Percentiles rank a stretch among this genome's conserved stretches.
Conservation (phyloP, 2,888 invertebrate species). For the Tipula confusa region DNA sequence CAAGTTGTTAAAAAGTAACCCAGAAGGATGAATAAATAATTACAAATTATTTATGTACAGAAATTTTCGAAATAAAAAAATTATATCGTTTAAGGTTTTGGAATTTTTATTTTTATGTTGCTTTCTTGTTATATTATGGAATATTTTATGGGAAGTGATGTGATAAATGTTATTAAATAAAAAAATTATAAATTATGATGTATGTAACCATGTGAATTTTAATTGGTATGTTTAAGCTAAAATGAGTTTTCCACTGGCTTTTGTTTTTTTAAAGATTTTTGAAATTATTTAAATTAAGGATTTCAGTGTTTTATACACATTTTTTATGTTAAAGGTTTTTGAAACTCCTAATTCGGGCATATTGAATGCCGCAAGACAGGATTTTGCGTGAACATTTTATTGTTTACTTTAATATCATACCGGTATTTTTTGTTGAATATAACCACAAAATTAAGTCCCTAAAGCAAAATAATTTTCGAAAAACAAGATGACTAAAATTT, state of each 20-base stretch:
- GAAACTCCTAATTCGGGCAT: no score
- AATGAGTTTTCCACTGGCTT: background rate
- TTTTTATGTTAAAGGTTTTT: no score
- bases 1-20: background rate
- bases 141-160: slow-evolving; percentile 12
- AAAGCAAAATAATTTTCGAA: no score
- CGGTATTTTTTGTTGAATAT: no score
- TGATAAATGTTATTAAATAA: background rate
- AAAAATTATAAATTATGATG: background rate
- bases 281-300: no score
- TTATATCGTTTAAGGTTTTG: slow-evolving; percentile 15
- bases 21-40: slow-evolving; percentile 20
- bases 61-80: background rate
- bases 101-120: slow-evolving; percentile 6
- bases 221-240: background rate
- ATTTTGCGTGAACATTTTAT: no score
- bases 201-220: background rate
- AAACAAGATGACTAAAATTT: no score
- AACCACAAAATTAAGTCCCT: no score
- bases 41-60: background rate
- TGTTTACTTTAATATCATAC: no score
- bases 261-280: no score
- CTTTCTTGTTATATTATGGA: background rate
- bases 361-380: no score
- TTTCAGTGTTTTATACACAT: no score